Evolutionary conservation across 2,888 invertebrate species (phyloP).

Genomic region (Carcina quercana): DNA sequence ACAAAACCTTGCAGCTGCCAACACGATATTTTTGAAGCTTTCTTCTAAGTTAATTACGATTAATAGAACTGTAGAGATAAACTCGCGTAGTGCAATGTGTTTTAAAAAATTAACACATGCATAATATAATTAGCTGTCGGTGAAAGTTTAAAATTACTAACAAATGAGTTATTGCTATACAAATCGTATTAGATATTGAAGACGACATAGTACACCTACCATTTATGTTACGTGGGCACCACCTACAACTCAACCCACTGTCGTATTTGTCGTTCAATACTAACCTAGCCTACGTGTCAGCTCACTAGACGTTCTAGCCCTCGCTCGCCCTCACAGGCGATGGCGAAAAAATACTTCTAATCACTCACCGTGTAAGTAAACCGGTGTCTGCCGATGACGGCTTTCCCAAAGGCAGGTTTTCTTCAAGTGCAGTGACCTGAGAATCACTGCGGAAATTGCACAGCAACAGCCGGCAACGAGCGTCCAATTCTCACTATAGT

Average conservation of each 20-base stretch:
- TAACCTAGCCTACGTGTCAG: conserved; percentile 58
- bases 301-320: conserved; percentile 39
- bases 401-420: conserved; percentile 45
- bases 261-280: conserved; percentile 48
- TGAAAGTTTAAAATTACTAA: too few species aligned
- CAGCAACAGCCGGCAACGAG: conserved; percentile 27
- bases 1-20: conserved; percentile 23
- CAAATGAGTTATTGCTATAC: conserved; percentile 25
- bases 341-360: conserved; percentile 38
- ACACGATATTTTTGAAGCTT: too few species aligned
- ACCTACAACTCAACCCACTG: conserved; percentile 64
- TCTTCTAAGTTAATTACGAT: too few species aligned
- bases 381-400: conserved; percentile 40
- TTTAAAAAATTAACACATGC: too few species aligned
- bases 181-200: conserved; percentile 37
- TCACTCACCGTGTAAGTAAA: conserved; percentile 58
- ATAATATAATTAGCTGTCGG: too few species aligned
- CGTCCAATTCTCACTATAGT: conserved; percentile 25
- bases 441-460: conserved; percentile 28
- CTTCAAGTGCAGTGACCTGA: conserved; percentile 25
- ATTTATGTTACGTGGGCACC: conserved; percentile 62
- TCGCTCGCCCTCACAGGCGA: conserved; percentile 23
- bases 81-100: too few species aligned
- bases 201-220: conserved; percentile 57
- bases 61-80: too few species aligned